Evolutionary conservation across 2,888 invertebrate species (phyloP).

Genomic region (Nomada ferruginata): DNA sequence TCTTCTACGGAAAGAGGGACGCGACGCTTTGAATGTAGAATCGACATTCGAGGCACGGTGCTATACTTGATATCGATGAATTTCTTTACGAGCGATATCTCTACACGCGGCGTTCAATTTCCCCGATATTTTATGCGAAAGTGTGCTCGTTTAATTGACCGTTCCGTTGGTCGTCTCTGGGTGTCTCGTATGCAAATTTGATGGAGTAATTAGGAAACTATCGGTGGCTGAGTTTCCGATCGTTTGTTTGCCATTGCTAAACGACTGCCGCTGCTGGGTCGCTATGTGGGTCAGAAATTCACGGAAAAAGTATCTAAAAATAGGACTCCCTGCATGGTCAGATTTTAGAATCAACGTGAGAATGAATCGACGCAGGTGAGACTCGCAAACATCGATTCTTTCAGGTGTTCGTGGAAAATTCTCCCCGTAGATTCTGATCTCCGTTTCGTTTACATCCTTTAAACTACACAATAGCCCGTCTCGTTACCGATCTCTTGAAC

Average conservation of each 20-base stretch:
- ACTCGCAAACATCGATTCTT: no score
- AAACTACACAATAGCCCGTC: conserved; percentile 23
- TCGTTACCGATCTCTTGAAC: conserved; percentile 30
- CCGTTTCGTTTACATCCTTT: background rate
- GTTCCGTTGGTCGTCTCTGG: background rate
- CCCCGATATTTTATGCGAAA: background rate
- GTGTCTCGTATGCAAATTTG: conserved; percentile 32
- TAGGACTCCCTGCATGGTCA: no score
- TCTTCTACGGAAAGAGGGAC: conserved; percentile 3
- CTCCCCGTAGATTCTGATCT: background rate
- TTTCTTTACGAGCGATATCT: background rate
- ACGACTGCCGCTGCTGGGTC: background rate
- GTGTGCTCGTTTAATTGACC: conserved; percentile 22
- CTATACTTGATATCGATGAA: background rate
- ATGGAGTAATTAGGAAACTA: conserved; percentile 44
- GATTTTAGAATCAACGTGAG: no score
- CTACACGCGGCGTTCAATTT: conserved; percentile 26
- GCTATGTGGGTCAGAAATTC: no score
- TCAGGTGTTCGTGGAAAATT: background rate
- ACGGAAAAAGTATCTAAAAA: no score
- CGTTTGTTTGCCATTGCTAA: conserved; percentile 8
- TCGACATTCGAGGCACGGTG: background rate
- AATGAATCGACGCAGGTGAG: no score
- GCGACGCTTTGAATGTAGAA: conserved; percentile 4
- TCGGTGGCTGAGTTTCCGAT: background rate